Conservation (phyloP, 2,797 vertebrate genomes). For the Peromyscus nudipes region DNA sequence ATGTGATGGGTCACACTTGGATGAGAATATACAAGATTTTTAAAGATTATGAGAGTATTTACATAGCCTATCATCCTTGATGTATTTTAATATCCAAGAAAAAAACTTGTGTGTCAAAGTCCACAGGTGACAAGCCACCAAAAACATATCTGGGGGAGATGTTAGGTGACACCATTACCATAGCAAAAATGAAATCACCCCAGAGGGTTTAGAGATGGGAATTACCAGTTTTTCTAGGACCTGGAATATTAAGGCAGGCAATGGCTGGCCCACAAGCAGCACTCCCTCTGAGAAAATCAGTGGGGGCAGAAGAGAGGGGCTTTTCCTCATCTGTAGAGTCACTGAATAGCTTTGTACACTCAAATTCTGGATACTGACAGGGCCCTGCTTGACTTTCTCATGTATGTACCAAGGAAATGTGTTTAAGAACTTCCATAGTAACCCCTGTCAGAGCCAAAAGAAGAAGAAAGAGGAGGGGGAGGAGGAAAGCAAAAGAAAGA, state of each 20-base stretch:
- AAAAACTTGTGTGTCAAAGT: not conserved
- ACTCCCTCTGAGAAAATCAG: not conserved
- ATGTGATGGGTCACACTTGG: slow-evolving; percentile 27
- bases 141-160: not conserved
- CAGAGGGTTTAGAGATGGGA: not conserved
- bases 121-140: not conserved
- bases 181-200: not conserved
- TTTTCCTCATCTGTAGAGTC: not conserved
- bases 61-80: not conserved
- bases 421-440: not conserved
- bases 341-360: not conserved
- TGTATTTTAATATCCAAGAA: slow-evolving; percentile 5
- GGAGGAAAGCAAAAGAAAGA: not conserved
- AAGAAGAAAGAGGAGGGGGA: not conserved
- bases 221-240: not conserved
- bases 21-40: slow-evolving; percentile 53
- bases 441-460: not conserved
- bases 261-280: not conserved
- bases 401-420: not conserved
- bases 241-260: not conserved
- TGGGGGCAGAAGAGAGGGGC: not conserved
- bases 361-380: not conserved
- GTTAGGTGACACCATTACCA: not conserved
- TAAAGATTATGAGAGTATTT: not conserved
- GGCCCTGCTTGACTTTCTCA: slow-evolving; percentile 6